phyloP scores from a whole-genome alignment of 1,140 invertebrate genomes.

The Trichomalopsis sarcophagae region DNA sequence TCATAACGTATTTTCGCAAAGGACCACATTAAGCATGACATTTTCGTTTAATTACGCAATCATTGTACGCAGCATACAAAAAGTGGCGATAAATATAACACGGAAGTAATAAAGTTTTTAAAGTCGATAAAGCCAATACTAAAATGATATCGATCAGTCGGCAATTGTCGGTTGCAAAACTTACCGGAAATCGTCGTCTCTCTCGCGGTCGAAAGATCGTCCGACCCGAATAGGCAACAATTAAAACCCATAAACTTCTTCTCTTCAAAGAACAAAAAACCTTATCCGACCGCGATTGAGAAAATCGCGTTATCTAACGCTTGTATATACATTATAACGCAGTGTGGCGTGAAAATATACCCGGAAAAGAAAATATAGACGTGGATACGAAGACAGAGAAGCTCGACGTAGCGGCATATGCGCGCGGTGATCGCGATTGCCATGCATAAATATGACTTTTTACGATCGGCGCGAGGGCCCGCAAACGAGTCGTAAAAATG shows the following conservation, averaged over 20 bases:
- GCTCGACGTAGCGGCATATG: not conserved
- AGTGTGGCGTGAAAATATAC: not conserved
- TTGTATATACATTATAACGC: no score
- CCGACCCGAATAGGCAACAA: not conserved
- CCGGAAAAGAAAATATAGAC: not conserved
- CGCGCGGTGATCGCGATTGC: constrained; percentile 9
- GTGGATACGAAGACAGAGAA: constrained; percentile 2
- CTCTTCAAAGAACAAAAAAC: not conserved
- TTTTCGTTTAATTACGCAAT: no score
- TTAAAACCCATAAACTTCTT: not conserved
- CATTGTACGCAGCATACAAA: no score
- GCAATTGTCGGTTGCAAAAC: not conserved
- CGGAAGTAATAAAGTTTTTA: not conserved
- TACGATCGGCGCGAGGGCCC: constrained; percentile 16
- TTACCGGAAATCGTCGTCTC: not conserved
- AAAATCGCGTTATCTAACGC: not conserved
- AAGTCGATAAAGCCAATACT: not conserved
- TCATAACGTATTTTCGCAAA: no score
- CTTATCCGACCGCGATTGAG: not conserved
- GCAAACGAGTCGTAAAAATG: constrained; percentile 36
- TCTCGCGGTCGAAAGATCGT: no score
- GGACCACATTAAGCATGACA: no score
- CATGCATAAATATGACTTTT: constrained; percentile 40
- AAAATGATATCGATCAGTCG: not conserved
- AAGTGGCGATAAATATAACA: not conserved